Percentiles rank a stretch among this genome's conserved stretches.
Evolutionary conservation across 2,888 invertebrate species (phyloP).

Genomic region (Amblyjoppa proteus): DNA sequence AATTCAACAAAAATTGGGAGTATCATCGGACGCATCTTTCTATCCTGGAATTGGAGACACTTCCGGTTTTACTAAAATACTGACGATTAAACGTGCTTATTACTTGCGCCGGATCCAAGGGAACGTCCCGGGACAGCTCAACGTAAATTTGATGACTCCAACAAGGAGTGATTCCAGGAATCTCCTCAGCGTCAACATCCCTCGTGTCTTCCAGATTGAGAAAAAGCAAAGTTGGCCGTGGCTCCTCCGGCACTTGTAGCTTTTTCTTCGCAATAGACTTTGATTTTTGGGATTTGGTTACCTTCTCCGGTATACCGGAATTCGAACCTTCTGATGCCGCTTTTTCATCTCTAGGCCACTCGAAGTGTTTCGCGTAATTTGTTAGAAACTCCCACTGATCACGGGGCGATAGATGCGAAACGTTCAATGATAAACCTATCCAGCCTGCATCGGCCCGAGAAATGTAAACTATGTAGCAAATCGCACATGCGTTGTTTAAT

Average conservation of each 20-base stretch:
- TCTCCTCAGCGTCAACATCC: conserved; percentile 65
- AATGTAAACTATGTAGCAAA: neutral
- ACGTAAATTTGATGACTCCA: conserved; percentile 83
- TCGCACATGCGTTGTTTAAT: neutral
- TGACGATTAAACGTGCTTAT: neutral
- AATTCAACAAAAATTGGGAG: too few species aligned
- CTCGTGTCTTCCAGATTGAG: conserved; percentile 70
- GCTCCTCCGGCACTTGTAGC: conserved; percentile 36
- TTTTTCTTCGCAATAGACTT: conserved; percentile 8
- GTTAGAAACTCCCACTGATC: conserved; percentile 77
- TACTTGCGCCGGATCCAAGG: conserved; percentile 77
- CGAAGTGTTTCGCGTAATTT: conserved; percentile 75
- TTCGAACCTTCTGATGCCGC: neutral
- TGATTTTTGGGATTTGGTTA: conserved; percentile 38
- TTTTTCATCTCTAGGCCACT: conserved; percentile 57
- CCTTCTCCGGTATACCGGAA: conserved; percentile 12
- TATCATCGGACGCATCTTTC: too few species aligned
- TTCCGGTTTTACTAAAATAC: too few species aligned
- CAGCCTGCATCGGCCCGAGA: conserved; percentile 72
- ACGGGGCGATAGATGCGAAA: conserved; percentile 71
- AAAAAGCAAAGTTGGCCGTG: conserved; percentile 68
- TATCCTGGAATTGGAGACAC: too few species aligned
- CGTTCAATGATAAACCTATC: conserved; percentile 71
- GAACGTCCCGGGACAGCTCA: conserved; percentile 82
- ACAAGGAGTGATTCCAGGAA: conserved; percentile 81